phyloP scores from a whole-genome alignment of 2,113 vertebrate genomes.

The Albula glossodonta region DNA sequence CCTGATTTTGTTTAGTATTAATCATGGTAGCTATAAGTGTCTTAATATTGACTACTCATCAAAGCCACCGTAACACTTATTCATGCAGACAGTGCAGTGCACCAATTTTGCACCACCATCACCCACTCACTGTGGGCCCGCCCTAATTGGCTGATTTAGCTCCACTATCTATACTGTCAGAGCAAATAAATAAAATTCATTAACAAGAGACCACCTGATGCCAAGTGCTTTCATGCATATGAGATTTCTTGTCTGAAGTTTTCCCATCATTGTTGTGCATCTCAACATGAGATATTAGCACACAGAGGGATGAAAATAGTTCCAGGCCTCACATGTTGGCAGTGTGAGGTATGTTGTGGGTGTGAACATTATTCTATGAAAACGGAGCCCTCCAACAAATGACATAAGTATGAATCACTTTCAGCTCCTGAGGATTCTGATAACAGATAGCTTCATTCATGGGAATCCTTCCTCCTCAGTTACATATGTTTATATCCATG shows the following conservation, averaged over 20 bases:
- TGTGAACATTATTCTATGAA: not conserved
- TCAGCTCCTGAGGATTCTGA: not conserved
- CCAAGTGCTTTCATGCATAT: constrained; percentile 26
- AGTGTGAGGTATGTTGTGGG: not conserved
- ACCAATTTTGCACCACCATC: not conserved
- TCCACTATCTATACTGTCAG: constrained; percentile 19
- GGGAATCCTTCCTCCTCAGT: not conserved
- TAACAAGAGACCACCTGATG: constrained; percentile 21
- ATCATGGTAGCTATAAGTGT: constrained; percentile 11
- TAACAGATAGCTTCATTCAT: not conserved
- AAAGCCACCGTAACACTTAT: constrained; percentile 7
- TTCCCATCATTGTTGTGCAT: constrained; percentile 3
- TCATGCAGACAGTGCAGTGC: not conserved
- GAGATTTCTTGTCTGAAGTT: constrained; percentile 8
- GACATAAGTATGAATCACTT: not conserved
- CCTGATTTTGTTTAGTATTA: not conserved
- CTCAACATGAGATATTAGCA: constrained; percentile 5
- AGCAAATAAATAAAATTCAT: constrained; percentile 30
- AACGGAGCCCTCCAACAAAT: not conserved
- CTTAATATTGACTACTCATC: constrained; percentile 10
- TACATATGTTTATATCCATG: not conserved
- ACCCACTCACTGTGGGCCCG: constrained; percentile 7
- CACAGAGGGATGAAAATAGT: not conserved
- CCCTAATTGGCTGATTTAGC: constrained; percentile 32
- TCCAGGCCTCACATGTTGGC: not conserved